These are phyloP conservation scores for Pteropus alecto DNA, from an alignment of 2,113 vertebrate genomes.

Conservation along the genomic window DNA sequence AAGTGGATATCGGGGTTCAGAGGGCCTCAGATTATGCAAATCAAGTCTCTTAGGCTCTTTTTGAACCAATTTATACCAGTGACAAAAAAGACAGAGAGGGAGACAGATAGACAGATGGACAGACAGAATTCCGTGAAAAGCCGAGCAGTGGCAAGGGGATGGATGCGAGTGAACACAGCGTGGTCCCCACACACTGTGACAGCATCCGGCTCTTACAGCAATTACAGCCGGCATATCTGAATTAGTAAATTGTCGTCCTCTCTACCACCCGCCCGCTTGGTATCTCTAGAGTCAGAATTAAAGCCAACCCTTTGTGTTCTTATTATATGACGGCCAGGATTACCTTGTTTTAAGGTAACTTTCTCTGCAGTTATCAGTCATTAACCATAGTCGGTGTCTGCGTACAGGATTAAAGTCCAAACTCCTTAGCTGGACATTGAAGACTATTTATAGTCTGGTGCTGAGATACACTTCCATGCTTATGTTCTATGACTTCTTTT, in stretches of 20 bases:
- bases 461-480: background rate
- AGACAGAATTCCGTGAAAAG: background rate
- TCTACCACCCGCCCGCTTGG: background rate
- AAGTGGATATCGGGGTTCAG: background rate
- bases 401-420: background rate
- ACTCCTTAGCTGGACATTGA: background rate
- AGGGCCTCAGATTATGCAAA: too few relatives aligned
- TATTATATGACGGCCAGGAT: background rate
- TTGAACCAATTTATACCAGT: background rate
- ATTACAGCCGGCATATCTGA: background rate
- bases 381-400: background rate
- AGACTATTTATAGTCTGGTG: background rate
- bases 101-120: background rate
- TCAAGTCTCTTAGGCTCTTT: background rate
- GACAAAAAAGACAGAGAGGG: background rate
- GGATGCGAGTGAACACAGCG: background rate
- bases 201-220: background rate
- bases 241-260: background rate
- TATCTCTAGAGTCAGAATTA: background rate
- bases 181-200: background rate
- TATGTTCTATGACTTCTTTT: background rate
- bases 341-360: background rate
- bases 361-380: background rate
- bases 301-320: background rate
- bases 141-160: background rate